Percentiles rank a stretch among this genome's conserved stretches.
Evolutionary conservation across 2,797 vertebrate genomes (phyloP).

Genomic region (Neostethus bicornis): DNA sequence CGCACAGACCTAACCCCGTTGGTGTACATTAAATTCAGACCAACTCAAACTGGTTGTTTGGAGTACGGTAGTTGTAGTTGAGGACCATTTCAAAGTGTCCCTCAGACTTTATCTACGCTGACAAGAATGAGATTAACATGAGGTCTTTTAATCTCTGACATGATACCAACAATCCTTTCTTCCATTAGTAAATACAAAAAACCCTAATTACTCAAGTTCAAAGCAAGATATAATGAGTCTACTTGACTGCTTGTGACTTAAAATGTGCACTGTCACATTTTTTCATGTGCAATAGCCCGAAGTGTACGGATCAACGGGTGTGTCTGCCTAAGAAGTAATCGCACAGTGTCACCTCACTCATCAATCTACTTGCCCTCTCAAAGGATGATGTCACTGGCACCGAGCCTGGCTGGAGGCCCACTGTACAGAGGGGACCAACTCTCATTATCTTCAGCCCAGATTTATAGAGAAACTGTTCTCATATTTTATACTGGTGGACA

Average conservation of each 20-base stretch:
- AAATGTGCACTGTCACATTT: not conserved
- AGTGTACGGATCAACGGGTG: constrained; percentile 9
- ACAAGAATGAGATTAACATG: no score
- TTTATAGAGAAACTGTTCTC: constrained; percentile 60
- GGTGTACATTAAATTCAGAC: no score
- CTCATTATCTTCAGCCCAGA: constrained; percentile 71
- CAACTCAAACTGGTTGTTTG: no score
- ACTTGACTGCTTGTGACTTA: not conserved
- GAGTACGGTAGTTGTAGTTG: no score
- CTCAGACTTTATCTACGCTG: no score
- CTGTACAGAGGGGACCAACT: constrained; percentile 60
- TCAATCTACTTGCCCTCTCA: constrained; percentile 60
- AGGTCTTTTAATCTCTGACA: no score
- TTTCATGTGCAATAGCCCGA: constrained; percentile 2
- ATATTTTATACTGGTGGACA: constrained; percentile 65
- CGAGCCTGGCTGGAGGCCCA: constrained; percentile 55
- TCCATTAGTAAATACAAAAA: no score
- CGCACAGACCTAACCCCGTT: no score
- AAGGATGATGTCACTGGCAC: constrained; percentile 72
- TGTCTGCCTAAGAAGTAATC: constrained; percentile 36
- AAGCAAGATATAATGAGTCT: not conserved
- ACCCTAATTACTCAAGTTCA: not conserved
- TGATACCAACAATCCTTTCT: no score
- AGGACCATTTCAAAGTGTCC: no score
- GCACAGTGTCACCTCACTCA: constrained; percentile 47